Percentiles rank a stretch among this genome's conserved stretches.
Evolutionary conservation across 1,140 invertebrate species (phyloP).

Genomic region (Drosophila navojoa): DNA sequence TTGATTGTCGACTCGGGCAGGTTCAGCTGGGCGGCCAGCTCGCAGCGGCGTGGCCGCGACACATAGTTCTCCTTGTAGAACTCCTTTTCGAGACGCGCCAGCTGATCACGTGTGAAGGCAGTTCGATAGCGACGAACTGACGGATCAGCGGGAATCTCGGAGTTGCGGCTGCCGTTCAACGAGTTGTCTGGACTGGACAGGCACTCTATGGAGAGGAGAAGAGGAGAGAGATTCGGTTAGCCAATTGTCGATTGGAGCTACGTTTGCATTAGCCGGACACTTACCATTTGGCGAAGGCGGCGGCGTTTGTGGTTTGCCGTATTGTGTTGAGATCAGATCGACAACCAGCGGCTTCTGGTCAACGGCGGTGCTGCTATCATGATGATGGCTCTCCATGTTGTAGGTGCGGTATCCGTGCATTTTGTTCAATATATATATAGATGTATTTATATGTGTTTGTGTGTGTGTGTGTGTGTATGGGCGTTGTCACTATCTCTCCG

Average conservation of each 20-base stretch:
- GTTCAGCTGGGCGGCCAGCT: constrained; percentile 96
- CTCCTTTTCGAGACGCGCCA: constrained; percentile 97
- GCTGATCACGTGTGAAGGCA: constrained; percentile 98
- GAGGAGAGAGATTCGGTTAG: constrained; percentile 23
- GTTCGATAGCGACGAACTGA: constrained; percentile 96
- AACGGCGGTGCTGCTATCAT: constrained; percentile 54
- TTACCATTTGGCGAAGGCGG: constrained; percentile 83
- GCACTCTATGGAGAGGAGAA: constrained; percentile 78
- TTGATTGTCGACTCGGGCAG: constrained; percentile 99
- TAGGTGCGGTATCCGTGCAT: constrained; percentile 83
- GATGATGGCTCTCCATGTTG: constrained; percentile 78
- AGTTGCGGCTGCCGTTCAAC: constrained; percentile 72
- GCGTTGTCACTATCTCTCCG: constrained; percentile 7
- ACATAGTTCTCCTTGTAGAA: constrained; percentile 99
- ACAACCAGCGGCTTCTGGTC: constrained; percentile 82
- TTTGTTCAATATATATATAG: constrained; percentile 11
- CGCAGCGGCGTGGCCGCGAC: constrained; percentile 95
- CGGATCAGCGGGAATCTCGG: constrained; percentile 85
- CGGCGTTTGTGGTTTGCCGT: constrained; percentile 81
- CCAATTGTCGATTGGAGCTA: not conserved
- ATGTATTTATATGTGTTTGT: not conserved
- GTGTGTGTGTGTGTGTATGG: not conserved
- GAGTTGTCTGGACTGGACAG: constrained; percentile 84
- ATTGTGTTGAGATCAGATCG: constrained; percentile 77
- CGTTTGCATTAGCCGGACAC: constrained; percentile 10